A percentile compares a stretch with the other conserved stretches of the same genome.
Conservation (phyloP, 1,140 invertebrate genomes). For the Diploscapter pachys region DNA sequence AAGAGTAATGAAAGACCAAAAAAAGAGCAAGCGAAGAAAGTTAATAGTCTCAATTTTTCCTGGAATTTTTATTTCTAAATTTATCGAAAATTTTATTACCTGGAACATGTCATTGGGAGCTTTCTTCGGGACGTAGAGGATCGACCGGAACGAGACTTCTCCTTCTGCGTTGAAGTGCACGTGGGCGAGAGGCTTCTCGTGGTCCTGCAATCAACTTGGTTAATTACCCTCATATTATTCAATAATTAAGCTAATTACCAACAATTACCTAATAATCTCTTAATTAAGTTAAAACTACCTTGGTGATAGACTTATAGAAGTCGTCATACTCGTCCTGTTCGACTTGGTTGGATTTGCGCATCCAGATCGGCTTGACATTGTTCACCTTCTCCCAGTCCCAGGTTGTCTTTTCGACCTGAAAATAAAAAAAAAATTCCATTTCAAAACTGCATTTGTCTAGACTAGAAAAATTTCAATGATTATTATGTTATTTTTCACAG, state of each 20-base stretch:
- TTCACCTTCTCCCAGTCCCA: constrained; percentile 98
- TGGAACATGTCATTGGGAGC: constrained; percentile 90
- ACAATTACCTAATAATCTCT: background rate
- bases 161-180: constrained; percentile 96
- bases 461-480: background rate
- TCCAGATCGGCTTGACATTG: constrained; percentile 95
- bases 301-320: constrained; percentile 90
- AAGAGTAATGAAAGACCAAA: background rate
- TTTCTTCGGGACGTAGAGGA: constrained; percentile 83
- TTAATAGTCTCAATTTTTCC: too few relatives aligned
- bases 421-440: background rate
- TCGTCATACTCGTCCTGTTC: constrained; percentile 81
- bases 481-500: too few relatives aligned
- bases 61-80: background rate
- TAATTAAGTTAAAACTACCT: constrained; percentile 62
- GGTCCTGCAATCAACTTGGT: constrained; percentile 39
- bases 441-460: background rate
- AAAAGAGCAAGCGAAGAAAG: too few relatives aligned
- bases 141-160: constrained; percentile 94
- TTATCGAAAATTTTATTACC: background rate
- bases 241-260: background rate
- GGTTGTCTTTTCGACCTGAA: constrained; percentile 75
- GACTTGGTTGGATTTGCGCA: constrained; percentile 81
- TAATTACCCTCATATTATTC: background rate
- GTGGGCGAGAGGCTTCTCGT: constrained; percentile 73